Evolutionary conservation across 2,888 invertebrate genomes (phyloP).

Genomic region (Sphecodes monilicornis): DNA sequence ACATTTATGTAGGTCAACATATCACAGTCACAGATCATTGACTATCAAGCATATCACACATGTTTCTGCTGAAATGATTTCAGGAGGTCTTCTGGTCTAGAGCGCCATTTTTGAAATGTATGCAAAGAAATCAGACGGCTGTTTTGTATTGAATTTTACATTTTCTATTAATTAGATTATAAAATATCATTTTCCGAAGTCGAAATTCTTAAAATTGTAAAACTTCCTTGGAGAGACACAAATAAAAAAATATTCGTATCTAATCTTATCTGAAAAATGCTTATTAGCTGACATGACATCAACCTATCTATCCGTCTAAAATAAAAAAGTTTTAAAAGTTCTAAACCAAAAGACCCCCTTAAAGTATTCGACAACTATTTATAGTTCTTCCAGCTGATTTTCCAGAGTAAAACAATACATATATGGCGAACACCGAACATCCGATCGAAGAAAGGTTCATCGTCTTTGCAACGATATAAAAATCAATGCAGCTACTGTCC

Average conservation of each 20-base stretch:
- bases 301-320: neutral
- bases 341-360: no score
- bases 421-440: neutral
- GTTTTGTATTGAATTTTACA: neutral
- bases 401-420: neutral
- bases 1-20: conserved; percentile 34
- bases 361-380: no score
- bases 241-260: neutral
- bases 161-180: no score
- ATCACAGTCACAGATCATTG: neutral
- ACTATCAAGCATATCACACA: neutral
- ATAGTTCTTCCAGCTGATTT: neutral
- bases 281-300: neutral
- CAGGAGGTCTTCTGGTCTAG: neutral
- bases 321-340: no score
- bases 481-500: conserved; percentile 75
- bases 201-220: neutral
- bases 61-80: neutral
- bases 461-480: conserved; percentile 65
- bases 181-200: neutral
- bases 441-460: conserved; percentile 54
- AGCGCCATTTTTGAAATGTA: neutral
- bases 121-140: neutral
- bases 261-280: neutral
- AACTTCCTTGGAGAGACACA: neutral